A percentile compares a stretch with the other conserved stretches of the same genome.
Evolutionary conservation across 2,888 invertebrate genomes (phyloP).

Genomic region (Andrena trimmerana): DNA sequence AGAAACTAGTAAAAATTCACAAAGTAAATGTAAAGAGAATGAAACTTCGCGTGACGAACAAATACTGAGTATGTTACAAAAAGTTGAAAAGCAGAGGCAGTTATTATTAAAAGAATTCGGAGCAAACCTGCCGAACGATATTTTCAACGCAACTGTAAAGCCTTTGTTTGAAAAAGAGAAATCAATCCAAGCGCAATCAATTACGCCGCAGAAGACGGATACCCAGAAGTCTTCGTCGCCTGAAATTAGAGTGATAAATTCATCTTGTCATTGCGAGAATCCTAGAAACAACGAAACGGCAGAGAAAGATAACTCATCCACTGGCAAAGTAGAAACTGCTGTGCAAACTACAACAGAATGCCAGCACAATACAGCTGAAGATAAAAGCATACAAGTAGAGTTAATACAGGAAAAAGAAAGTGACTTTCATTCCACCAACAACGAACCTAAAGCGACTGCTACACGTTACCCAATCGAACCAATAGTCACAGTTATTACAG

Average conservation of each 20-base stretch:
- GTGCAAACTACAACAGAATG: slow-evolving; percentile 71
- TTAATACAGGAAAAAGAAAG: slow-evolving; percentile 29
- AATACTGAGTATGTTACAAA: slow-evolving; percentile 80
- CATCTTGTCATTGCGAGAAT: slow-evolving; percentile 71
- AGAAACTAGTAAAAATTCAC: slow-evolving; percentile 26
- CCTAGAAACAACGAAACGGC: slow-evolving; percentile 40
- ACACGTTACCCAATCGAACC: slow-evolving; percentile 75
- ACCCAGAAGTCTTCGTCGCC: slow-evolving; percentile 64
- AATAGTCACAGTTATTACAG: slow-evolving; percentile 75
- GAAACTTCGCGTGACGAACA: slow-evolving; percentile 77
- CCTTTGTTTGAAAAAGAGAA: slow-evolving; percentile 71
- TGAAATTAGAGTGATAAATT: slow-evolving; percentile 80
- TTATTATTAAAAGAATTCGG: slow-evolving; percentile 80
- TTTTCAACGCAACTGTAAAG: slow-evolving; percentile 79
- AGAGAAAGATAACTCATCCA: slow-evolving; percentile 40
- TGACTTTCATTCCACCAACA: neutral
- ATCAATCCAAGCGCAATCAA: slow-evolving; percentile 8
- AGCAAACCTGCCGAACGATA: slow-evolving; percentile 77
- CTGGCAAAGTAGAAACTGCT: slow-evolving; percentile 73
- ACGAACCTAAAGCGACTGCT: slow-evolving; percentile 2
- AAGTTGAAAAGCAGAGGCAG: slow-evolving; percentile 81
- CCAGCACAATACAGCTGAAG: slow-evolving; percentile 35
- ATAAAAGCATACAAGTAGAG: slow-evolving; percentile 68
- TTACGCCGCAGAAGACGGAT: neutral
- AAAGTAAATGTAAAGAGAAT: slow-evolving; percentile 48